These are phyloP conservation scores for Hyaena hyaena DNA, from an alignment of 2,113 vertebrate genomes.

Conservation along the genomic window DNA sequence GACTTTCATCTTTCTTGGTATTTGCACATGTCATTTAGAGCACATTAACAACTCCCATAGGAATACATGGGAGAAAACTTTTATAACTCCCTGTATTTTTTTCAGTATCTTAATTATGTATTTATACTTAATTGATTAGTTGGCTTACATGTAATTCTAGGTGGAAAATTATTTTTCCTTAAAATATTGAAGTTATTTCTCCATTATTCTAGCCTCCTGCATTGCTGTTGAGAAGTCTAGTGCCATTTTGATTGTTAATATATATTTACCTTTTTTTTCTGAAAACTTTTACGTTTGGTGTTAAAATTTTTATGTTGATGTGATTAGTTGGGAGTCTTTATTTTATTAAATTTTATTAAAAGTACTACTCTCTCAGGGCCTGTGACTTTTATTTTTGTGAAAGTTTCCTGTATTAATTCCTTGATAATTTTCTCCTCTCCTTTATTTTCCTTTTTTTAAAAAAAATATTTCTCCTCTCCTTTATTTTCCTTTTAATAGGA, in stretches of 20 bases:
- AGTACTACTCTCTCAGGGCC: not conserved
- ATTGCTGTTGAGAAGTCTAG: not conserved
- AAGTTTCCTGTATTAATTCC: not conserved
- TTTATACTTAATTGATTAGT: slow-evolving; percentile 5
- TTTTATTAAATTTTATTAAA: not conserved
- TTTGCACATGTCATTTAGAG: not conserved
- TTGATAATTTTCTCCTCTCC: not conserved
- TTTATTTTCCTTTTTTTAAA: not conserved
- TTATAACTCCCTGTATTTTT: not conserved
- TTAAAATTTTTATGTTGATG: not conserved
- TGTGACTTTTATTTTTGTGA: not conserved
- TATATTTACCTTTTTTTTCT: not conserved
- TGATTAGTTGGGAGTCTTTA: not conserved
- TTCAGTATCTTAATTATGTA: not conserved
- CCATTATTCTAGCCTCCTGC: not conserved
- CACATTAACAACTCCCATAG: not conserved
- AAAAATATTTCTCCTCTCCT: not conserved
- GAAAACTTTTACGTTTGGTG: not conserved
- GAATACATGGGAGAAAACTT: not conserved
- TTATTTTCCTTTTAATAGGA: not conserved
- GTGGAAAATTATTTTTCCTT: not conserved
- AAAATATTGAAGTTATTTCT: slow-evolving; percentile 2
- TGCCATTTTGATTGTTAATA: not conserved
- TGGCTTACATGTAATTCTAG: not conserved
- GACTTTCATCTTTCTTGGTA: not conserved